Percentiles rank a stretch among this genome's conserved stretches.
Evolutionary conservation across 1,140 invertebrate species (phyloP).

Genomic region (Euura saliciscinereae): DNA sequence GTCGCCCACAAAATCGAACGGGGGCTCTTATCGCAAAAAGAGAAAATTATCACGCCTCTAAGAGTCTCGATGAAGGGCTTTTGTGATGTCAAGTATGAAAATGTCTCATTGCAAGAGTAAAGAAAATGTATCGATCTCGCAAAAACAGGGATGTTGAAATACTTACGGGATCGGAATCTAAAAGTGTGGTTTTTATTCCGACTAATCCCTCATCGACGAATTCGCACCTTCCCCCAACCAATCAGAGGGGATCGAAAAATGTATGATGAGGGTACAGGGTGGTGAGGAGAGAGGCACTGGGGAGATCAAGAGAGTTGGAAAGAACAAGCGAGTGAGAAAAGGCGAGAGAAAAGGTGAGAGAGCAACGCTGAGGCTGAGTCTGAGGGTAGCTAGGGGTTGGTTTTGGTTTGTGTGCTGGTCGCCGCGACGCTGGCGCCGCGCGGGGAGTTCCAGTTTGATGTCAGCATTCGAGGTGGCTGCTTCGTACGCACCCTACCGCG

Average conservation of each 20-base stretch:
- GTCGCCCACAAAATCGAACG: too few species aligned
- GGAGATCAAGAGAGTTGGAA: constrained; percentile 14
- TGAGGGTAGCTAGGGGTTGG: constrained; percentile 30
- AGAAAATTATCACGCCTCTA: too few species aligned
- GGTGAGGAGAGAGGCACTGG: constrained; percentile 6
- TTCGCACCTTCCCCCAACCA: background rate
- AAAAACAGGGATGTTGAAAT: background rate
- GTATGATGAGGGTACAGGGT: background rate
- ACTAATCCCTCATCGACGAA: background rate
- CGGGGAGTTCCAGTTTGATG: constrained; percentile 51
- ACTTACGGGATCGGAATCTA: background rate
- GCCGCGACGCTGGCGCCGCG: constrained; percentile 51
- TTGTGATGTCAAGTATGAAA: too few species aligned
- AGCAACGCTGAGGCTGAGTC: background rate
- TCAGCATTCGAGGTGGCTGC: constrained; percentile 55
- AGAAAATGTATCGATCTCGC: too few species aligned
- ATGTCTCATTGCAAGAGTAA: too few species aligned
- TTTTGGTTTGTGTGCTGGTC: constrained; percentile 43
- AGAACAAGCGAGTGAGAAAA: constrained; percentile 10
- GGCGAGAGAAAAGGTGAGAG: background rate
- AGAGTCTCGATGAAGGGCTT: too few species aligned
- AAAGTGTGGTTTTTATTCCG: background rate
- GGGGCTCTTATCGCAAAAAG: too few species aligned
- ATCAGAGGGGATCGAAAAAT: background rate
- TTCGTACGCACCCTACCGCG: constrained; percentile 41